Conservation (phyloP, 2,797 vertebrate species). For the Paedocypris micromegethes region DNA sequence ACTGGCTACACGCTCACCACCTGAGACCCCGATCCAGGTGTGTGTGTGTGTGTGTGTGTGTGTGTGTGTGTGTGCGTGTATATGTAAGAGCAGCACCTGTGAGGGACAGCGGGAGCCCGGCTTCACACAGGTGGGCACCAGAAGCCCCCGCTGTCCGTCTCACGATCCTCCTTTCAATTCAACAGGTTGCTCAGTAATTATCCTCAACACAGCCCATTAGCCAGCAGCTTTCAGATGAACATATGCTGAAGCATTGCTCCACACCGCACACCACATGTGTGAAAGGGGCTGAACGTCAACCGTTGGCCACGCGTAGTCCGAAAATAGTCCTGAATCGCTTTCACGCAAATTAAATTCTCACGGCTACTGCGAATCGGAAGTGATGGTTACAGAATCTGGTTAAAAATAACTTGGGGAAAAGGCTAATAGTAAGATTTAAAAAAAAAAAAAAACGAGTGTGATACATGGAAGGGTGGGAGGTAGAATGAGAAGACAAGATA, state of each 20-base stretch:
- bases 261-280: slow-evolving; percentile 31
- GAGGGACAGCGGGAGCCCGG: slow-evolving; percentile 39
- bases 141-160: slow-evolving; percentile 44
- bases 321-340: slow-evolving; percentile 4
- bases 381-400: too few species aligned
- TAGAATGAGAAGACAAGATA: too few species aligned
- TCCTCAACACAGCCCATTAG: slow-evolving; percentile 49
- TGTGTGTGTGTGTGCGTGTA: slow-evolving; percentile 18
- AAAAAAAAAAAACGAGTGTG: too few species aligned
- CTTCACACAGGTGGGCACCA: slow-evolving; percentile 47
- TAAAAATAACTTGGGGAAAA: too few species aligned
- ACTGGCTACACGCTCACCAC: slow-evolving; percentile 42
- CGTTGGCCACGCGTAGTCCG: neutral
- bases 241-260: slow-evolving; percentile 31
- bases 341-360: neutral
- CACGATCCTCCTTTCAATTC: slow-evolving; percentile 47
- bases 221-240: slow-evolving; percentile 40
- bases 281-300: slow-evolving; percentile 8
- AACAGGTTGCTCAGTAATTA: slow-evolving; percentile 50
- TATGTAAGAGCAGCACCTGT: slow-evolving; percentile 42
- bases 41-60: slow-evolving; percentile 32
- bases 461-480: too few species aligned
- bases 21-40: slow-evolving; percentile 51
- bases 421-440: too few species aligned
- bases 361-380: too few species aligned